phyloP scores from a whole-genome alignment of 1,140 invertebrate species.

The Macrotrachela quadricornifera region DNA sequence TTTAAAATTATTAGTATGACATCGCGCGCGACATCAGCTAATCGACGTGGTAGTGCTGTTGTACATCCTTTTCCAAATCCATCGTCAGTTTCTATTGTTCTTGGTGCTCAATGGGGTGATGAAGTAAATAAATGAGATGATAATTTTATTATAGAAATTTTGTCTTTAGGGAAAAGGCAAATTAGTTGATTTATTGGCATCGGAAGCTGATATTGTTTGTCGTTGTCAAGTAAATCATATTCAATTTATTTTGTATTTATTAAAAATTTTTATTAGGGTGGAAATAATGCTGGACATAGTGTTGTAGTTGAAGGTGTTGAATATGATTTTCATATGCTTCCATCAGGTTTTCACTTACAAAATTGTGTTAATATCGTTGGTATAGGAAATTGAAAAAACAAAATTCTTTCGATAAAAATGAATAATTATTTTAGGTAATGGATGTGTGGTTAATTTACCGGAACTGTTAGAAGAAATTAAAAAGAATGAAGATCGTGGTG shows the following conservation, averaged over 20 bases:
- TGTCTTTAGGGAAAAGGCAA: slow-evolving; percentile 67
- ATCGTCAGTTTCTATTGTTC: slow-evolving; percentile 38
- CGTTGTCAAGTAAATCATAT: slow-evolving; percentile 52
- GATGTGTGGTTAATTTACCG: slow-evolving; percentile 84
- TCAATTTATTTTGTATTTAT: no score
- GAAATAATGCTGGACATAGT: slow-evolving; percentile 98
- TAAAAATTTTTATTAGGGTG: no score
- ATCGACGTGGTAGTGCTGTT: no score
- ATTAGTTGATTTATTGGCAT: slow-evolving; percentile 87
- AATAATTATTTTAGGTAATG: slow-evolving; percentile 39
- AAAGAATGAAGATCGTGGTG: slow-evolving; percentile 71
- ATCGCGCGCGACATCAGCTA: no score
- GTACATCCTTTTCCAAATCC: no score
- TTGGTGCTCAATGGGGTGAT: slow-evolving; percentile 98
- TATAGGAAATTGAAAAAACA: no score
- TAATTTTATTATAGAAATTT: no score
- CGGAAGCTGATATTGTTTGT: slow-evolving; percentile 61
- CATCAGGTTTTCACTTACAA: slow-evolving; percentile 64
- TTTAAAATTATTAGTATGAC: no score
- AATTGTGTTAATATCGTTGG: slow-evolving; percentile 60
- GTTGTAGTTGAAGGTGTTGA: slow-evolving; percentile 75
- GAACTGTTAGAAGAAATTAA: slow-evolving; percentile 80
- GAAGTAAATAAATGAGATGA: slow-evolving; percentile 40
- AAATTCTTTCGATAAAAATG: neutral
- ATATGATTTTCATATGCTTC: slow-evolving; percentile 91